A percentile compares a stretch with the other conserved stretches of the same genome.
Evolutionary conservation across 1,140 invertebrate species (phyloP).

Genomic region (Drosophila malerkotliana): DNA sequence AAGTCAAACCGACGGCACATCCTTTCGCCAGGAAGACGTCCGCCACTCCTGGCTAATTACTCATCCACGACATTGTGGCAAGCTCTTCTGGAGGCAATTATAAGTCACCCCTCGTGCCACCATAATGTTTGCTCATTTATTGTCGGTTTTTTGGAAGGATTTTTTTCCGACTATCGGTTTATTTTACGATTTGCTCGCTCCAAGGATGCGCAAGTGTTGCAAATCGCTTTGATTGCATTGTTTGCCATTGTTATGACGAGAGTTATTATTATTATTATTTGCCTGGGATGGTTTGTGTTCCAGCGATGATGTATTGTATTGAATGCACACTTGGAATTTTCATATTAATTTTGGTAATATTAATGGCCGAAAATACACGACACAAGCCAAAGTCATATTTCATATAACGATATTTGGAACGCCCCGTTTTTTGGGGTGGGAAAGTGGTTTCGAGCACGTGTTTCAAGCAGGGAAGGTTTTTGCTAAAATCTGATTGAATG

Average conservation of each 20-base stretch:
- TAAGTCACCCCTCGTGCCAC: slow-evolving; percentile 17
- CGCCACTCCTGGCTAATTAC: slow-evolving; percentile 61
- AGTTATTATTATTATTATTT: slow-evolving; percentile 60
- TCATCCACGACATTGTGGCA: slow-evolving; percentile 62
- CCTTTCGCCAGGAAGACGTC: slow-evolving; percentile 38
- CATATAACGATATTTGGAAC: slow-evolving; percentile 48
- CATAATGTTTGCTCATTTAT: slow-evolving; percentile 76
- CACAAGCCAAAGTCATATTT: slow-evolving; percentile 57
- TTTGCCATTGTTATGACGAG: slow-evolving; percentile 69
- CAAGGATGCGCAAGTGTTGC: slow-evolving; percentile 80
- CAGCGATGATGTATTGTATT: slow-evolving; percentile 72
- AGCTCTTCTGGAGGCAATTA: slow-evolving; percentile 74
- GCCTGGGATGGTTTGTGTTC: slow-evolving; percentile 26
- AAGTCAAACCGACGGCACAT: slow-evolving; percentile 65
- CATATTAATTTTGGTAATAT: slow-evolving; percentile 78
- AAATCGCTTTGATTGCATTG: slow-evolving; percentile 81
- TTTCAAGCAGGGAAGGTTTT: background rate
- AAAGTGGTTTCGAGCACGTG: slow-evolving; percentile 20
- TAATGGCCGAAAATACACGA: slow-evolving; percentile 54
- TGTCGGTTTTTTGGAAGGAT: slow-evolving; percentile 20
- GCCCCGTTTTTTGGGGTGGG: slow-evolving; percentile 14
- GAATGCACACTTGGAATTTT: slow-evolving; percentile 80
- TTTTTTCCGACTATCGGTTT: slow-evolving; percentile 10
- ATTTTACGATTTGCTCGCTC: slow-evolving; percentile 20
- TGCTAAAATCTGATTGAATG: background rate